Conservation (phyloP, 2,113 vertebrate species). For the Psettodes erumei region DNA sequence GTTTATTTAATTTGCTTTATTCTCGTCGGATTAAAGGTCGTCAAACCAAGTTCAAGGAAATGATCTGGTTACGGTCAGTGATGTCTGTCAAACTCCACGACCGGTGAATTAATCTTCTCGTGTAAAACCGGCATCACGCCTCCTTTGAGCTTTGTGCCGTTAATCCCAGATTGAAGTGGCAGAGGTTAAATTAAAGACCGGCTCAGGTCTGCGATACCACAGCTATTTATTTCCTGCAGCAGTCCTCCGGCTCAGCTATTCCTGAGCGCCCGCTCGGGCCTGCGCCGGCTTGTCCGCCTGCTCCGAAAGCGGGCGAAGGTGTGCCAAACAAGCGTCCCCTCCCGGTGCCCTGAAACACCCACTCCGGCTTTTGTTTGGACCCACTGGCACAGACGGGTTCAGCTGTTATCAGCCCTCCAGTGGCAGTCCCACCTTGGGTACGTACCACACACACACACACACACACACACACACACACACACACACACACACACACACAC, state of each 20-base stretch:
- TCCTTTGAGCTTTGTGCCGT: too few relatives aligned
- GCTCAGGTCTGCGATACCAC: neutral
- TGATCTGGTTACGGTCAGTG: too few relatives aligned
- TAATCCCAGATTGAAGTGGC: too few relatives aligned
- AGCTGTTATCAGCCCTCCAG: constrained; percentile 58
- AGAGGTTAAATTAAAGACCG: neutral
- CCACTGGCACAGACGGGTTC: constrained; percentile 30
- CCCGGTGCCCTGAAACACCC: neutral
- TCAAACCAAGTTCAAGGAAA: too few relatives aligned
- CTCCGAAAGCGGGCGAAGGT: constrained; percentile 8
- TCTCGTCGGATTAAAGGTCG: too few relatives aligned
- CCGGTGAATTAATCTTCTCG: neutral
- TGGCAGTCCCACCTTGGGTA: constrained; percentile 20
- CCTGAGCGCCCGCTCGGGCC: constrained; percentile 2
- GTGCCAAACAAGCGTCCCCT: constrained; percentile 48
- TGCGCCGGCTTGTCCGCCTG: neutral
- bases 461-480: constrained; percentile 16
- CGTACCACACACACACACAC: neutral
- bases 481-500: neutral
- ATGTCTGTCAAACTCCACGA: too few relatives aligned
- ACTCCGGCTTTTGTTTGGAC: constrained; percentile 29
- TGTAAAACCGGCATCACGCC: too few relatives aligned
- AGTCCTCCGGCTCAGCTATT: neutral
- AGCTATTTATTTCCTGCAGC: neutral
- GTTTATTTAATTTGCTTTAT: too few relatives aligned